Percentiles rank a stretch among this genome's conserved stretches.
Evolutionary conservation across 2,888 invertebrate genomes (phyloP).

Genomic region (Napeogenes inachia): DNA sequence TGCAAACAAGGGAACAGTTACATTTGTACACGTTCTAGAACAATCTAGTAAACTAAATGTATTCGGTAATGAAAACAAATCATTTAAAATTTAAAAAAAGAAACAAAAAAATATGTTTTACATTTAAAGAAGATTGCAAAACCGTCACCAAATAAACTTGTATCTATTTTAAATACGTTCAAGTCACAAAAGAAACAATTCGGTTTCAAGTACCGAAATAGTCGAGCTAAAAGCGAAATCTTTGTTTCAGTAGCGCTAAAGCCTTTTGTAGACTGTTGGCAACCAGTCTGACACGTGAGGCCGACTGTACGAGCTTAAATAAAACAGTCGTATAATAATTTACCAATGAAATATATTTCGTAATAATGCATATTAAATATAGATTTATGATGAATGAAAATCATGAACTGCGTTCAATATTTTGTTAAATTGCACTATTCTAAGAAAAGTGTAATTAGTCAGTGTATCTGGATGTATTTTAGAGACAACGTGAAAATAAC

Average conservation of each 20-base stretch:
- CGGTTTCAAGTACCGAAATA: conserved; percentile 4
- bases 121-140: too few species aligned
- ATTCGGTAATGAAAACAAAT: too few species aligned
- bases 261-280: conserved; percentile 6
- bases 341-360: neutral
- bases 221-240: conserved; percentile 2
- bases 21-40: too few species aligned
- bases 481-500: neutral
- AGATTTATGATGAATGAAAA: too few species aligned
- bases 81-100: too few species aligned
- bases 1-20: too few species aligned
- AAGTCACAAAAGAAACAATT: conserved; percentile 3
- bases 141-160: neutral
- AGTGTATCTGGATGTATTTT: neutral
- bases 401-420: neutral
- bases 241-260: conserved; percentile 2
- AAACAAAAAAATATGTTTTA: too few species aligned
- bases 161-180: neutral
- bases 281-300: neutral
- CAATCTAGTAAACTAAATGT: too few species aligned
- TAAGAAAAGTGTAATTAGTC: conserved; percentile 2
- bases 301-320: neutral
- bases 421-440: neutral
- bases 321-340: neutral
- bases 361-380: too few species aligned